These are phyloP conservation scores for Rhodeus uyekii DNA, from an alignment of 2,797 vertebrate species.

Conservation along the genomic window DNA sequence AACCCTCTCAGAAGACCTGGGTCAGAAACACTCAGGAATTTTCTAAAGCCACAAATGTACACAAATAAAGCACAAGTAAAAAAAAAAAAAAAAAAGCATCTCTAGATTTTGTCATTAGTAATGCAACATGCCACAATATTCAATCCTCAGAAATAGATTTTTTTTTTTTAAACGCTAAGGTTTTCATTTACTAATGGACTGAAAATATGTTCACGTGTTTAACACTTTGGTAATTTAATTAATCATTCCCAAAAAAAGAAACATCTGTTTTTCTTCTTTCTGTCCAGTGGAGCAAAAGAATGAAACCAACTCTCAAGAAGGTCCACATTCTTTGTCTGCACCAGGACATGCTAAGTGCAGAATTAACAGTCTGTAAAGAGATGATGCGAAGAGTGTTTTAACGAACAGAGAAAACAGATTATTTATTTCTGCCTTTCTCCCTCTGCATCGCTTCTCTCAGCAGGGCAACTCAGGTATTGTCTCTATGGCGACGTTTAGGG, in stretches of 20 bases:
- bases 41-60: slow-evolving; percentile 48
- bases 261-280: neutral
- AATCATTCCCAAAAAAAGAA: slow-evolving; percentile 52
- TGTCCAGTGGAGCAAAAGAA: slow-evolving; percentile 5
- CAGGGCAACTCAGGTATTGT: slow-evolving; percentile 51
- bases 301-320: slow-evolving; percentile 49
- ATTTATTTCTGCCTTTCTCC: neutral
- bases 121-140: neutral
- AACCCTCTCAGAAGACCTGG: slow-evolving; percentile 51
- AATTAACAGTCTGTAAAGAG: slow-evolving; percentile 60
- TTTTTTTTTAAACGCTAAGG: too few relatives aligned
- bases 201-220: slow-evolving; percentile 55
- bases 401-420: slow-evolving; percentile 28
- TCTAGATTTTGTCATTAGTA: neutral
- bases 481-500: slow-evolving; percentile 38
- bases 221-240: slow-evolving; percentile 57
- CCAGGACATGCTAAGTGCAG: slow-evolving; percentile 48
- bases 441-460: slow-evolving; percentile 45
- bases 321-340: slow-evolving; percentile 52
- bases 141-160: neutral
- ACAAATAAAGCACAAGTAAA: slow-evolving; percentile 45
- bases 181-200: slow-evolving; percentile 39
- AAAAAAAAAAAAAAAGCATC: neutral
- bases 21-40: neutral
- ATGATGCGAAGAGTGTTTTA: slow-evolving; percentile 44